Percentiles rank a stretch among this genome's conserved stretches.
Conservation (phyloP, 2,113 vertebrate genomes). For the Ptyas mucosa region DNA sequence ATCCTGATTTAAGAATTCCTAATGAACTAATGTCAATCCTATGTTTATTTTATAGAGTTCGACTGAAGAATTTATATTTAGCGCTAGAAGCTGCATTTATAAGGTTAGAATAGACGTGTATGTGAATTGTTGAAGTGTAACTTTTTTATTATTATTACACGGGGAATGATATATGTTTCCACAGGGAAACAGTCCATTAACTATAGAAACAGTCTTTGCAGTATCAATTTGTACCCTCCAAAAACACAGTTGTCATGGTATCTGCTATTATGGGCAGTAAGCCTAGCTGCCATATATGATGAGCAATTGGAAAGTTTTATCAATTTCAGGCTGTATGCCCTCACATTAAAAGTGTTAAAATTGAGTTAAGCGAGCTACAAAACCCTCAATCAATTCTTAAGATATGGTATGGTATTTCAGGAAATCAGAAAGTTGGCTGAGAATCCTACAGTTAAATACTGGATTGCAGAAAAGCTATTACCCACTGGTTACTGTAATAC, state of each 20-base stretch:
- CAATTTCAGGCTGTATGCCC: background rate
- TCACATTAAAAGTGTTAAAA: background rate
- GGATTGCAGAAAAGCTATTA: conserved; percentile 4
- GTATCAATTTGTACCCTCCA: background rate
- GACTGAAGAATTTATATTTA: background rate
- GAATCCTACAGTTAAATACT: background rate
- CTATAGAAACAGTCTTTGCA: background rate
- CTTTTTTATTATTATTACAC: background rate
- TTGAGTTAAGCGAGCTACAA: background rate
- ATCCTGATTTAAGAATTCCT: background rate
- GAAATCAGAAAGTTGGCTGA: background rate
- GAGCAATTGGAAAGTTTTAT: background rate
- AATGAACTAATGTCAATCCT: background rate
- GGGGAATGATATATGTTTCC: background rate
- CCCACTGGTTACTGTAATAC: background rate
- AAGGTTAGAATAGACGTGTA: background rate
- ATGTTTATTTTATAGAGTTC: background rate
- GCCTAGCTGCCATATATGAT: background rate
- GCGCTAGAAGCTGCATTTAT: background rate
- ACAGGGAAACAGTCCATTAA: background rate
- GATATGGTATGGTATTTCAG: background rate
- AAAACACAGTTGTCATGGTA: background rate
- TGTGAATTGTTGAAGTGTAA: background rate
- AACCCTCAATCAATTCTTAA: background rate
- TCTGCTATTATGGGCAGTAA: background rate